These are phyloP conservation scores for Elachura formosa DNA, from an alignment of 2,113 vertebrate genomes.

Conservation along the genomic window DNA sequence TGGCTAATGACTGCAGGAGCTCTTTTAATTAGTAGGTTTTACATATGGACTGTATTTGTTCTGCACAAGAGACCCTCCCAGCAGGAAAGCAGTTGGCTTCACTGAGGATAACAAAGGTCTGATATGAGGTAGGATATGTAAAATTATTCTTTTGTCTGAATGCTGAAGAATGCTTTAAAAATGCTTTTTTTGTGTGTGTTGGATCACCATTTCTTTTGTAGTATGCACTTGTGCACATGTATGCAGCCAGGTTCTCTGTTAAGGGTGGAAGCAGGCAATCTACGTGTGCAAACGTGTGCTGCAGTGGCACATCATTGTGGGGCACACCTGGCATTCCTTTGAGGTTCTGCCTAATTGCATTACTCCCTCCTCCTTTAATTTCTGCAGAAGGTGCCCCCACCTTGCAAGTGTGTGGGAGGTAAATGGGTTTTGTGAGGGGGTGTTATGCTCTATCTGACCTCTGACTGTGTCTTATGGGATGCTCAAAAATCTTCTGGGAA, in stretches of 20 bases:
- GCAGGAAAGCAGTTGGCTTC: not conserved
- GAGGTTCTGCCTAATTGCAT: not conserved
- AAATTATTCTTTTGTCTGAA: not conserved
- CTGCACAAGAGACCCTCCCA: not conserved
- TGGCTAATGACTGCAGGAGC: not conserved
- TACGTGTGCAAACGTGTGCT: not conserved
- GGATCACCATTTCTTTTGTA: not conserved
- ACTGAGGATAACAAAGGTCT: not conserved
- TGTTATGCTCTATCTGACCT: not conserved
- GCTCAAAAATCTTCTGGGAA: not conserved
- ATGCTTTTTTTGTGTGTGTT: not conserved
- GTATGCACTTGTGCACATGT: not conserved
- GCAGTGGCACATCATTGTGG: accelerated
- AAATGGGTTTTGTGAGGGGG: not conserved
- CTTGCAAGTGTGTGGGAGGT: not conserved
- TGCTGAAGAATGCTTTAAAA: not conserved
- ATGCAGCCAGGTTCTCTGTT: not conserved
- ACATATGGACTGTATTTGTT: not conserved
- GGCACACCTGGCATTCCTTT: not conserved
- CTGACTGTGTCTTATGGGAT: not conserved
- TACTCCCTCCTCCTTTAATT: not conserved
- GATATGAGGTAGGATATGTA: not conserved
- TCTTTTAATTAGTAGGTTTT: not conserved
- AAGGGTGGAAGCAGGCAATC: not conserved
- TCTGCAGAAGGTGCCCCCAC: not conserved